Evolutionary conservation across 2,797 vertebrate species (phyloP), one percentile per base, ranked within the genome.

Genomic region (Anabacerthia variegaticeps): DNA sequence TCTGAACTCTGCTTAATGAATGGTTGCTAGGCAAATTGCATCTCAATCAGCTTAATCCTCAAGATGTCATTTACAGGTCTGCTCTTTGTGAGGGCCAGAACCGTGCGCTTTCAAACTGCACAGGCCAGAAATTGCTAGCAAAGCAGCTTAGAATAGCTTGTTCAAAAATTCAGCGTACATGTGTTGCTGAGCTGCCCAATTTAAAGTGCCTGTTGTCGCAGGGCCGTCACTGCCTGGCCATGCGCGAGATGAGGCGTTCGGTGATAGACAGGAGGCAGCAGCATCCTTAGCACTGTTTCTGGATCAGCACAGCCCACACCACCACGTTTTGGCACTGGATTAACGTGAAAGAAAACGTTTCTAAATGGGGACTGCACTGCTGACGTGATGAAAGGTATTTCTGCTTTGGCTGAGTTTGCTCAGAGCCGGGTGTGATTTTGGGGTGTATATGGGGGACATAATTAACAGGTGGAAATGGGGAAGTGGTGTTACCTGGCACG

Each of bases 41-140:
- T 98, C 98, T 98, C 98, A 98, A 97, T 98, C 98, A 97, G 97
- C 98, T 98, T 98, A 98, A 98, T 98, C 98, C 98, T 98, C 97
- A 97, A 92, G 98, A 98, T 98, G 97, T 98, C 98, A 98, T 98
- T 99, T 98, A 98, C 98, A 98, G 98, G 97, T 98, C 98, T 94
- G 88, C 92, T 91, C 97, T 98, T 98, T 97, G 95, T 95, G 95
- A 98, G 96, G 98, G 97, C 97, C 94, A 90, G 88, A 89, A 89
- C 94, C 90, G 34, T 94, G 92, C 39, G 78, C 90, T 96, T 96
- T 88, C 78, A 91, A 88, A 97, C 93, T 89, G 90, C 88, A 95
- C 92, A 79, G 95, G 96, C 87, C 91, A 96, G 94, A 94, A 92
- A 97, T 89, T 96, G 97, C 96, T 94, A 86, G 89, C 96, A 95